Evolutionary conservation across 2,888 invertebrate genomes (phyloP).

Genomic region (Drosophila kanekoi): DNA sequence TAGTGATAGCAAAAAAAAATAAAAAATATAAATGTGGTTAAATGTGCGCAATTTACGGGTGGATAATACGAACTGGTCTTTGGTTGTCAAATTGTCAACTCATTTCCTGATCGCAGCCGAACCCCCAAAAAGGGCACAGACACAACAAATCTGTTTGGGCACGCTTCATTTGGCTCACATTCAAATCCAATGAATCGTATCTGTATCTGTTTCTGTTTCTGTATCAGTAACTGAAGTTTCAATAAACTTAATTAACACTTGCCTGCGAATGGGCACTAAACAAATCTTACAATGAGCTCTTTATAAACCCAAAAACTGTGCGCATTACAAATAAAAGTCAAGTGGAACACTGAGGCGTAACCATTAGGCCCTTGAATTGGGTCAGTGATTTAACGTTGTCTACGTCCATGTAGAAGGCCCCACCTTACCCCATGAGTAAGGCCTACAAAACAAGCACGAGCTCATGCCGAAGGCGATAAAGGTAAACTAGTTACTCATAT

Average conservation of each 20-base stretch:
- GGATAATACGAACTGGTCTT: constrained; percentile 22
- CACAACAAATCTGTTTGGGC: constrained; percentile 55
- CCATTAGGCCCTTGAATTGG: constrained; percentile 47
- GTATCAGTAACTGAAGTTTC: constrained; percentile 24
- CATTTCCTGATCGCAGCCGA: constrained; percentile 54
- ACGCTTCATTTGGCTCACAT: constrained; percentile 70
- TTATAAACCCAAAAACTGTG: constrained; percentile 22
- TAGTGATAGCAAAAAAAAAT: constrained; percentile 33
- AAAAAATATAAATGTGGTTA: constrained; percentile 14
- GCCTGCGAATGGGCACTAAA: constrained; percentile 49
- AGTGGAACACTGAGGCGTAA: constrained; percentile 55
- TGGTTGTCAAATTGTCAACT: constrained; percentile 62
- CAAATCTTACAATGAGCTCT: constrained; percentile 41
- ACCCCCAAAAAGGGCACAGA: constrained; percentile 44
- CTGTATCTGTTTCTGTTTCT: constrained; percentile 15
- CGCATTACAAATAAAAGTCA: constrained; percentile 30
- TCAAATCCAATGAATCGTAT: constrained; percentile 42
- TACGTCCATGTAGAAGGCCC: constrained; percentile 24
- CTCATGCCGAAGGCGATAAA: constrained; percentile 55
- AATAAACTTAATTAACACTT: constrained; percentile 76
- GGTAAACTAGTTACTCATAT: constrained; percentile 43
- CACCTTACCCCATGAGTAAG: constrained; percentile 31
- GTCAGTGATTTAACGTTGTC: constrained; percentile 56
- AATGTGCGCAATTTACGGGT: constrained; percentile 45
- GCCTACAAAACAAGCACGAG: constrained; percentile 41